Base-by-base conservation (phyloP, 2,888 invertebrate genomes). In the Conus canariensis region DNA sequence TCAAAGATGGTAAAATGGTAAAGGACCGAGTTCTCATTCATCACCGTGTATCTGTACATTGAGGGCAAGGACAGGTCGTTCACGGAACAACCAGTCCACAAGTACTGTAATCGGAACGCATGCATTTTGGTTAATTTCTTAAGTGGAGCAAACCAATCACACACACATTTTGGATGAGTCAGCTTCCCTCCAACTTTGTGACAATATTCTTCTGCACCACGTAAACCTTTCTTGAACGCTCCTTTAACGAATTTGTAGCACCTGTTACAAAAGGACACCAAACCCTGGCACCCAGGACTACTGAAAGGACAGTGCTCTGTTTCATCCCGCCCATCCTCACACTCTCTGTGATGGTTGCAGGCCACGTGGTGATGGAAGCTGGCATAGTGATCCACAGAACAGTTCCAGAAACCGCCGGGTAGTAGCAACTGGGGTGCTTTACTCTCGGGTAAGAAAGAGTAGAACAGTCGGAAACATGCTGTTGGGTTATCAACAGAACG, bases 321-420 rank as follows among this genome's bases (percentile, higher is more conserved):
- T 77, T 77, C 77, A 30, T 77, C 77, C 14, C 77, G 77, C 14
- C 77, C 77, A 25, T 77, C 77, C 25, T 77, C 77, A 77, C 77
- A 77, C 77, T 77, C 77, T 30, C 8, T 77, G 7, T 77, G 22
- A 6, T 10, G 77, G 30, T 77, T 77, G 16, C 77, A 77, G 77
- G 8, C n/a, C 77, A 77, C 6, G 14, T 77, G 77, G 30, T 77
- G 77, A n/a, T 77, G 77, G 30, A 77, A 77, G 77, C 77, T 77
- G 77, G n/a, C 25, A 14, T 77, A 77, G 30, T 77, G 6, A 30
- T n/a, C 77, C 30, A 77, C 77, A 5, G 77, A 77, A 30, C 77
- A 77, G 77, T 77, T 77, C n/a, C 8, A 77, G 8, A 77, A 77
- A 77, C 30, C 25, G 14, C 30, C 9, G 77, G 77, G 14, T 25